Conservation (phyloP, 1,140 invertebrate species). For the Cotesia chilonis region DNA sequence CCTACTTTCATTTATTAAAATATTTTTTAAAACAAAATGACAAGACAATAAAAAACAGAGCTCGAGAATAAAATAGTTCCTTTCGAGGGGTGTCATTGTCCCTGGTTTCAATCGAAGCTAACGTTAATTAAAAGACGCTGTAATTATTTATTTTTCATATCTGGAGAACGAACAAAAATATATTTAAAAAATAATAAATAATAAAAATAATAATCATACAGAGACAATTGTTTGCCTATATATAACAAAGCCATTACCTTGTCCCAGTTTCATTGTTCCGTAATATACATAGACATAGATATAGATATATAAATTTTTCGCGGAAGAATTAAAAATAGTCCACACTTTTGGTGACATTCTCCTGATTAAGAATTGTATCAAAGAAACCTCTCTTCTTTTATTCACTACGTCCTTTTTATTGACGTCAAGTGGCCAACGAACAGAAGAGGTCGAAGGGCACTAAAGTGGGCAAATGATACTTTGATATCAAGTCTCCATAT, state of each 20-base stretch:
- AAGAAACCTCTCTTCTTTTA: constrained; percentile 7
- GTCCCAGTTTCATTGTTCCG: constrained; percentile 7
- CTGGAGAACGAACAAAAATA: too few species aligned
- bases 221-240: constrained; percentile 12
- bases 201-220: background rate
- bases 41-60: too few species aligned
- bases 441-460: constrained; percentile 7
- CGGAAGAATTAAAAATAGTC: constrained; percentile 14
- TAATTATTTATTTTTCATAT: too few species aligned
- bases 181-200: background rate
- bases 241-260: constrained; percentile 13
- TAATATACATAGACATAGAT: background rate
- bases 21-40: too few species aligned
- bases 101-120: too few species aligned
- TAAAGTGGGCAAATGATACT: background rate
- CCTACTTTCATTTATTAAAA: too few species aligned
- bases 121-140: too few species aligned
- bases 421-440: constrained; percentile 2
- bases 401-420: background rate
- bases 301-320: background rate
- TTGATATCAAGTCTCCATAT: too few species aligned
- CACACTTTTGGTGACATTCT: background rate
- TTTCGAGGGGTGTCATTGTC: too few species aligned
- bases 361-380: constrained; percentile 18
- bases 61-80: too few species aligned